Percentiles rank a stretch among this genome's conserved stretches.
These are phyloP conservation scores for Chionis minor DNA, from an alignment of 2,113 vertebrate species.

Conservation along the genomic window DNA sequence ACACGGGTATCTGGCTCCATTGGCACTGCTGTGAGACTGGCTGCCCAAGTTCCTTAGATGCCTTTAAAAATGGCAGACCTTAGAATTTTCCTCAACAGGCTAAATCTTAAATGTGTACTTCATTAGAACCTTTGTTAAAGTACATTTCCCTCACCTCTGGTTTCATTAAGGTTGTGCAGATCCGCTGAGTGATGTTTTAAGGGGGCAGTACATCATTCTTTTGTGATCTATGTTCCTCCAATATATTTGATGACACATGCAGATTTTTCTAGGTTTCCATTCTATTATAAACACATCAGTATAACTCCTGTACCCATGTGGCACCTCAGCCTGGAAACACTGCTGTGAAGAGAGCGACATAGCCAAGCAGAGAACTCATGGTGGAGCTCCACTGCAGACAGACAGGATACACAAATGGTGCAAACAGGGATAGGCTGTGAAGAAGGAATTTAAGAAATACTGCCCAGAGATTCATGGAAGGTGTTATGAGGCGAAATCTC, in stretches of 20 bases:
- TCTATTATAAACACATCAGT: neutral
- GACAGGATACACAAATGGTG: neutral
- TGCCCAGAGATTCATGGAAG: neutral
- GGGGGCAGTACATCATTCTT: neutral
- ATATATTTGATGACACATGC: neutral
- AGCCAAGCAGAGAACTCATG: neutral
- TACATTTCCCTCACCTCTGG: neutral
- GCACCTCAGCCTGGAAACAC: neutral
- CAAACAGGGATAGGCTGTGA: neutral
- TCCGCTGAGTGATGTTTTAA: neutral
- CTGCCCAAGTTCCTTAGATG: neutral
- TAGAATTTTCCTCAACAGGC: neutral
- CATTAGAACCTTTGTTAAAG: neutral
- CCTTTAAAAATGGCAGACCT: neutral
- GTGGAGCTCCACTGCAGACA: neutral
- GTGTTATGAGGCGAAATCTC: neutral
- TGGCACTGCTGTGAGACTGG: neutral
- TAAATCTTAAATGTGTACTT: neutral
- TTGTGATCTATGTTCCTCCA: neutral
- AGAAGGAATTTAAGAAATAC: neutral
- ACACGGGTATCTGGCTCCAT: neutral
- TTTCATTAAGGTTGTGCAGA: neutral
- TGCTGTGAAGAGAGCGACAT: neutral
- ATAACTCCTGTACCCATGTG: neutral
- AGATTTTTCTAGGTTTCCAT: neutral